These are phyloP conservation scores for Lasioglossum lativentre DNA, from an alignment of 2,888 invertebrate species.

Conservation along the genomic window DNA sequence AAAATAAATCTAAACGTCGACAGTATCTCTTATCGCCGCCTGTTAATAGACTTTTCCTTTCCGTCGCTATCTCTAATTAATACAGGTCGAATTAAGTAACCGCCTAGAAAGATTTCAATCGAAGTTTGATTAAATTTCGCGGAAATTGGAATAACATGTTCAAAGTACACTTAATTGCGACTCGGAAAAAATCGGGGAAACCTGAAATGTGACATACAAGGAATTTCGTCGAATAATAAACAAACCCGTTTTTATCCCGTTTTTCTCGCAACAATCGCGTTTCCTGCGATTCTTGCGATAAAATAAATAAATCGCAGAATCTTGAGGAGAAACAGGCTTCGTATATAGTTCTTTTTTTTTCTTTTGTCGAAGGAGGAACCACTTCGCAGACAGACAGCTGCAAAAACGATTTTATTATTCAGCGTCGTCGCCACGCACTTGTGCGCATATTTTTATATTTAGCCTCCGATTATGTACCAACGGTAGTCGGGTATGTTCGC, in stretches of 20 bases:
- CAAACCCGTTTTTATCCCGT: neutral
- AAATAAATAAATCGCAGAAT: neutral
- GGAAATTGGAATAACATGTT: neutral
- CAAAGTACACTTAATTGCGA: neutral
- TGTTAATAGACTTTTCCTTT: neutral
- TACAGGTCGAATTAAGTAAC: neutral
- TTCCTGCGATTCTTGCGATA: neutral
- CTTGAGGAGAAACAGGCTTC: neutral
- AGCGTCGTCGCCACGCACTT: neutral
- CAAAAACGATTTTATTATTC: slow-evolving; percentile 13
- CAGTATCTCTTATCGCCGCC: neutral
- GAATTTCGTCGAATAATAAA: neutral
- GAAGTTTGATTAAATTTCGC: neutral
- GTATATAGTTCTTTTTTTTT: neutral
- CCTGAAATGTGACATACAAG: neutral
- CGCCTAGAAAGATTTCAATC: neutral
- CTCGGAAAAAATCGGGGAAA: neutral
- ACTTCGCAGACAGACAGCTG: neutral
- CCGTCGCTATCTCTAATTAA: neutral
- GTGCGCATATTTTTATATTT: slow-evolving; percentile 32
- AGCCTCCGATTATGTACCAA: neutral
- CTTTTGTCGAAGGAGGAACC: neutral
- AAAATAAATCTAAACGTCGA: neutral
- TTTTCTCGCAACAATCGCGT: neutral
- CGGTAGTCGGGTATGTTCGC: neutral